Percentiles rank a stretch among this genome's conserved stretches.
Evolutionary conservation across 2,797 vertebrate species (phyloP).

Genomic region (Gambelia wislizenii): DNA sequence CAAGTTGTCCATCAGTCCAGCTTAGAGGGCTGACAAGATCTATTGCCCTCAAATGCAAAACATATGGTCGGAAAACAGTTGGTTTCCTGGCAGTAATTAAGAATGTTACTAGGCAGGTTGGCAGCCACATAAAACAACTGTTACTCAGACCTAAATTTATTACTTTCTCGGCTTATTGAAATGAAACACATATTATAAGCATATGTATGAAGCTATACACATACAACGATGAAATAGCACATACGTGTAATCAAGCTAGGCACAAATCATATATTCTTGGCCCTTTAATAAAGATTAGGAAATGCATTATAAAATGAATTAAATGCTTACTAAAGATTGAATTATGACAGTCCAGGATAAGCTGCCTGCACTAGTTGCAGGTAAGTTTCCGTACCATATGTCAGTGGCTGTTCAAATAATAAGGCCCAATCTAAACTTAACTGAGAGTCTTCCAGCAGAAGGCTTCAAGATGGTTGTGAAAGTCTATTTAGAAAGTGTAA

Average conservation of each 20-base stretch:
- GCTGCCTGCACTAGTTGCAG: constrained; percentile 1
- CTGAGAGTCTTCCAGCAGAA: rapidly evolving
- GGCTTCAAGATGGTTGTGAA: background rate
- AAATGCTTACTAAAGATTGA: background rate
- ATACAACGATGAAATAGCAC: constrained; percentile 72
- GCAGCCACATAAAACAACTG: constrained; percentile 84
- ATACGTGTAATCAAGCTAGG: constrained; percentile 66
- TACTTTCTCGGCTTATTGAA: constrained; percentile 81
- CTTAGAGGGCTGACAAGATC: constrained; percentile 80
- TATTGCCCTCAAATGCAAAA: constrained; percentile 83
- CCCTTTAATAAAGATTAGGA: constrained; percentile 50
- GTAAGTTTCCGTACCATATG: constrained; percentile 40
- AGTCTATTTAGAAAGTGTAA: constrained; percentile 16
- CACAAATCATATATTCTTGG: constrained; percentile 64
- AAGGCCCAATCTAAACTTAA: background rate
- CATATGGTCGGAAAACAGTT: constrained; percentile 83
- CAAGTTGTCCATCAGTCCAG: constrained; percentile 76
- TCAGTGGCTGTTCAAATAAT: background rate
- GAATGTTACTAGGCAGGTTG: constrained; percentile 84
- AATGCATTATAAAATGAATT: constrained; percentile 40
- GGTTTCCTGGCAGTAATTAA: constrained; percentile 87
- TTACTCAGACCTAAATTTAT: constrained; percentile 83
- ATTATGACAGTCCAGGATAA: background rate
- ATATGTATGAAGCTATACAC: constrained; percentile 71
- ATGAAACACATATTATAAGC: constrained; percentile 82